These are phyloP conservation scores for Neodiprion virginianus DNA, from an alignment of 1,140 invertebrate genomes.

Conservation along the genomic window DNA sequence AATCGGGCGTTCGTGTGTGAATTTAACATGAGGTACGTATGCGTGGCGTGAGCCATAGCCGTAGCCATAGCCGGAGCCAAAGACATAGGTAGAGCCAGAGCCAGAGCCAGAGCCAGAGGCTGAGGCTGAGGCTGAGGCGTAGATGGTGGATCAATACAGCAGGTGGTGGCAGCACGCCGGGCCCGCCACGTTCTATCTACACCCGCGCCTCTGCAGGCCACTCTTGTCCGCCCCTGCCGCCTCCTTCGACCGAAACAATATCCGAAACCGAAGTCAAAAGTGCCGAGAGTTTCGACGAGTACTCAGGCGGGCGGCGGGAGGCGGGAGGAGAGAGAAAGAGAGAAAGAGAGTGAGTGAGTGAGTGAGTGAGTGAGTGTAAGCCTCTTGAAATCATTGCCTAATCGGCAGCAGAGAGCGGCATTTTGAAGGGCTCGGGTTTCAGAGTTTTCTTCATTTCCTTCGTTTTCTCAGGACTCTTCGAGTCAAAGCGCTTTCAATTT, in stretches of 20 bases:
- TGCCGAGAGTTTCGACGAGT: not conserved
- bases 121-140: conserved; percentile 38
- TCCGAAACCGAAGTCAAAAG: not conserved
- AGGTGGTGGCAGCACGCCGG: conserved; percentile 58
- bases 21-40: conserved; percentile 14
- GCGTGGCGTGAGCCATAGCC: not conserved
- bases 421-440: too few relatives aligned
- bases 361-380: too few relatives aligned
- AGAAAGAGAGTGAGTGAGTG: too few relatives aligned
- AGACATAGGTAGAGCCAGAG: not conserved
- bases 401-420: too few relatives aligned
- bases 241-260: not conserved
- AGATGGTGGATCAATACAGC: conserved; percentile 57
- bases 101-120: not conserved
- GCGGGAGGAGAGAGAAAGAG: not conserved
- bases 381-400: too few relatives aligned
- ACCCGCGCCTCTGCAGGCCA: conserved; percentile 3
- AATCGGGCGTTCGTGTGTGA: conserved; percentile 17
- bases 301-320: not conserved
- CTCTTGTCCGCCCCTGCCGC: not conserved
- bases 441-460: too few relatives aligned
- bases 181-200: conserved; percentile 37
- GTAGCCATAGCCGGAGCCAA: not conserved
- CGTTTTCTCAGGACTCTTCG: too few relatives aligned
- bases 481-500: too few relatives aligned